phyloP scores from a whole-genome alignment of 2,888 invertebrate genomes.

The Drosophila longiperda region DNA sequence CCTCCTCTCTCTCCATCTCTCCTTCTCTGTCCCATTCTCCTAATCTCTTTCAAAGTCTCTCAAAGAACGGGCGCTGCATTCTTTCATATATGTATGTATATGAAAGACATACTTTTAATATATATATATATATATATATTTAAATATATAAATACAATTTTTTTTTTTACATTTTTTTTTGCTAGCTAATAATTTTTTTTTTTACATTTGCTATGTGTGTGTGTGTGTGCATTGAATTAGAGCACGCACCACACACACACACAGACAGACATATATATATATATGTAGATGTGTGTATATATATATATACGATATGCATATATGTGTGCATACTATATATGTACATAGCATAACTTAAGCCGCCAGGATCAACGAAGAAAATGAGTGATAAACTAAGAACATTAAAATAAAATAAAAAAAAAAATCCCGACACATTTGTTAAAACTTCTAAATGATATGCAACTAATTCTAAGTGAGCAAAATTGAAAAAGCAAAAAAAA shows the following conservation, averaged over 20 bases:
- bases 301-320: slow-evolving; percentile 31
- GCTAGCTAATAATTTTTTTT: slow-evolving; percentile 58
- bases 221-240: slow-evolving; percentile 30
- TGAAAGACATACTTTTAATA: slow-evolving; percentile 8
- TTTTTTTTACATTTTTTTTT: slow-evolving; percentile 36
- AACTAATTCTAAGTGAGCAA: slow-evolving; percentile 31
- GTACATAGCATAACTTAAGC: slow-evolving; percentile 54
- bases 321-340: slow-evolving; percentile 23
- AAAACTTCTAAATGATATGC: slow-evolving; percentile 37
- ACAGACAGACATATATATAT: slow-evolving; percentile 27
- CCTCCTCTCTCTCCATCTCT: not conserved
- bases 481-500: slow-evolving; percentile 8
- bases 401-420: slow-evolving; percentile 25
- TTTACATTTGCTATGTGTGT: slow-evolving; percentile 35
- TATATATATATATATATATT: not conserved
- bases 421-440: slow-evolving; percentile 42
- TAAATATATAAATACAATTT: slow-evolving; percentile 9
- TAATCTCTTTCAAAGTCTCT: not conserved
- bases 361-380: slow-evolving; percentile 84
- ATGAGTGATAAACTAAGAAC: slow-evolving; percentile 81
- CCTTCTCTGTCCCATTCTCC: not conserved
- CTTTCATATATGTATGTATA: slow-evolving; percentile 10
- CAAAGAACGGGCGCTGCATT: slow-evolving; percentile 44
- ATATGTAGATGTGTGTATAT: slow-evolving; percentile 32
- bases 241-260: slow-evolving; percentile 27